Conservation (phyloP, 2,888 invertebrate genomes). For the Callyntrura guangdongensis region DNA sequence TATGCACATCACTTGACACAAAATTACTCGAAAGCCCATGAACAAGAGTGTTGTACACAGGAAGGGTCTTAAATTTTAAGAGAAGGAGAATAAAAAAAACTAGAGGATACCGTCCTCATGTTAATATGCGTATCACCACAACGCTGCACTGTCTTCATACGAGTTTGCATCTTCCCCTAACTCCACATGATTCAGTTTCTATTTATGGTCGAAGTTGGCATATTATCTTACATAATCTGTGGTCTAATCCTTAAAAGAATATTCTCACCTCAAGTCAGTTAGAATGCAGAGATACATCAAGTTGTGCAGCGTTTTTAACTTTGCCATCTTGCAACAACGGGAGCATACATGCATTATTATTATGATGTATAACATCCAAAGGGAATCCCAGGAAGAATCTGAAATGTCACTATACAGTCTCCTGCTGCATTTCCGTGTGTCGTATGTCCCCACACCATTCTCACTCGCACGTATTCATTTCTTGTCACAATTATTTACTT, state of each 20-base stretch:
- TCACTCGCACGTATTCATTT: neutral
- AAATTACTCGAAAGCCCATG: constrained; percentile 23
- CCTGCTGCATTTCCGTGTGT: constrained; percentile 43
- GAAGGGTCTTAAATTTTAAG: constrained; percentile 42
- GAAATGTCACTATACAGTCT: constrained; percentile 1
- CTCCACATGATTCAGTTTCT: constrained; percentile 45
- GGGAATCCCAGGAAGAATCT: neutral
- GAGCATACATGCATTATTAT: constrained; percentile 22
- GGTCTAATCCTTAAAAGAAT: constrained; percentile 45
- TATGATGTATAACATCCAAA: constrained; percentile 6
- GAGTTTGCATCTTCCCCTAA: neutral
- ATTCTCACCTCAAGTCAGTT: constrained; percentile 28
- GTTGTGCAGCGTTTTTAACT: neutral
- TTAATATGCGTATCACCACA: neutral
- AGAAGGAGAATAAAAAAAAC: neutral
- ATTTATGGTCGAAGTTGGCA: constrained; percentile 58
- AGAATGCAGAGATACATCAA: constrained; percentile 8
- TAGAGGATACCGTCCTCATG: neutral
- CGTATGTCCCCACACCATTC: neutral
- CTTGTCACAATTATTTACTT: constrained; percentile 48
- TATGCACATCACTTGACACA: constrained; percentile 52
- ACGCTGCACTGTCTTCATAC: neutral
- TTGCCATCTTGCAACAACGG: constrained; percentile 30
- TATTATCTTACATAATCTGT: constrained; percentile 45
- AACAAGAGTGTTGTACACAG: constrained; percentile 11